Conservation (phyloP, 2,888 invertebrate species). For the Camptogramma bilineatum region DNA sequence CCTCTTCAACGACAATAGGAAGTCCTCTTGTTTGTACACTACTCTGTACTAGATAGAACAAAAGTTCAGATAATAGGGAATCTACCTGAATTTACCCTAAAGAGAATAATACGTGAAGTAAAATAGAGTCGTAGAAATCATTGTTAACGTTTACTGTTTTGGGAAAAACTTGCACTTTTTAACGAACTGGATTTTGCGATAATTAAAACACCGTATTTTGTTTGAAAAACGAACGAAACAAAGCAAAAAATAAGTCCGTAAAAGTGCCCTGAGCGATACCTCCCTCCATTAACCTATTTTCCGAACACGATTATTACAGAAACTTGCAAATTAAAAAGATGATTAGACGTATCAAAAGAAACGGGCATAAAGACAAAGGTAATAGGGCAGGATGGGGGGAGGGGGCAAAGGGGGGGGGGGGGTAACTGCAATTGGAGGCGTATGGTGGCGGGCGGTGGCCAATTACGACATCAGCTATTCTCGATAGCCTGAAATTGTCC, state of each 20-base stretch:
- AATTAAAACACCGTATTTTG: neutral
- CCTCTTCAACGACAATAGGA: neutral
- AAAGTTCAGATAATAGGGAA: neutral
- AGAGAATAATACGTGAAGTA: neutral
- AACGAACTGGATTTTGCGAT: neutral
- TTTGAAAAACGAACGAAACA: neutral
- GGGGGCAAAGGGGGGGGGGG: constrained; percentile 32
- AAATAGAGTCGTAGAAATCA: neutral
- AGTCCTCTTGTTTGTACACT: constrained; percentile 1
- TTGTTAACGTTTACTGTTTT: neutral
- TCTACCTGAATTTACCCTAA: neutral
- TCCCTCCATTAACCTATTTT: constrained; percentile 17
- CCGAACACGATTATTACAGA: constrained; percentile 17
- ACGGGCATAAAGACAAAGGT: constrained; percentile 30
- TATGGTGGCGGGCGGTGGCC: constrained; percentile 34
- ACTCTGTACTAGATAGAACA: neutral
- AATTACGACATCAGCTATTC: constrained; percentile 56
- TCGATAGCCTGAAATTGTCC: constrained; percentile 48
- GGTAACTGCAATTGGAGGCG: constrained; percentile 31
- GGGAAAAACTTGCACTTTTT: neutral
- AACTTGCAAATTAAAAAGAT: constrained; percentile 28
- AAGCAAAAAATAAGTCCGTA: constrained; percentile 4
- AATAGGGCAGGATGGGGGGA: constrained; percentile 21
- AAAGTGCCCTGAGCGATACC: constrained; percentile 9
- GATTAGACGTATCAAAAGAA: constrained; percentile 30